phyloP scores from a whole-genome alignment of 2,113 vertebrate species.

The Syngnathoides biaculeatus region DNA sequence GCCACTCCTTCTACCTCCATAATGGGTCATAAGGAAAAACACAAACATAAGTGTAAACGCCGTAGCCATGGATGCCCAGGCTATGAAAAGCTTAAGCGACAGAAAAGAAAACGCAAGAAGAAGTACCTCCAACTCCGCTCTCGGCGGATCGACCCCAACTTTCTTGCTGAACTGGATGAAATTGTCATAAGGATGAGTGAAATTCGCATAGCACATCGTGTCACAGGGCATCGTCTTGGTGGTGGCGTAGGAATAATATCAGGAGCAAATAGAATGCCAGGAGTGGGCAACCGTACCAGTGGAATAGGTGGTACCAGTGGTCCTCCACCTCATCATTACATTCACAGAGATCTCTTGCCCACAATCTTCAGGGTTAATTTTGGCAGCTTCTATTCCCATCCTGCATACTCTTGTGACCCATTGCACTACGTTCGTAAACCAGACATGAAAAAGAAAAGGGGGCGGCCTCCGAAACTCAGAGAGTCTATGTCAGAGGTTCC shows the following conservation, averaged over 20 bases:
- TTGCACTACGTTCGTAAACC: constrained; percentile 93
- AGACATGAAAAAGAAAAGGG: constrained; percentile 92
- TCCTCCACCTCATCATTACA: constrained; percentile 86
- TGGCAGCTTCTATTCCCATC: constrained; percentile 91
- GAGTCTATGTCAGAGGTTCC: constrained; percentile 96
- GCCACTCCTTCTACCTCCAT: constrained; percentile 61
- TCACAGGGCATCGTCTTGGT: constrained; percentile 71
- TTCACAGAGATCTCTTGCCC: constrained; percentile 89
- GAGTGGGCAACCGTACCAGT: constrained; percentile 48
- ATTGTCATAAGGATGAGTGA: constrained; percentile 87
- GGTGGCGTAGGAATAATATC: constrained; percentile 59
- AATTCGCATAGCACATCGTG: constrained; percentile 90
- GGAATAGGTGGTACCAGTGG: constrained; percentile 63
- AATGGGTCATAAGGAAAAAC: constrained; percentile 88
- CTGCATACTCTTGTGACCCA: constrained; percentile 83
- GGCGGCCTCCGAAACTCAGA: constrained; percentile 91
- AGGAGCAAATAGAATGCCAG: constrained; percentile 56
- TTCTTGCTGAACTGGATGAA: constrained; percentile 89
- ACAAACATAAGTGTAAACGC: constrained; percentile 97
- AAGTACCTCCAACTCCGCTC: constrained; percentile 89
- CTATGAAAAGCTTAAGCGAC: constrained; percentile 93
- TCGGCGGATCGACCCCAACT: constrained; percentile 88
- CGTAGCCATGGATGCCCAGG: constrained; percentile 87
- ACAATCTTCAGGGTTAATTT: constrained; percentile 93
- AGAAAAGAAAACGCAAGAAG: constrained; percentile 98